Evolutionary conservation across 2,113 vertebrate species (phyloP), one percentile per base, ranked within the genome.

Genomic region (Apistogramma diplotaenia): DNA sequence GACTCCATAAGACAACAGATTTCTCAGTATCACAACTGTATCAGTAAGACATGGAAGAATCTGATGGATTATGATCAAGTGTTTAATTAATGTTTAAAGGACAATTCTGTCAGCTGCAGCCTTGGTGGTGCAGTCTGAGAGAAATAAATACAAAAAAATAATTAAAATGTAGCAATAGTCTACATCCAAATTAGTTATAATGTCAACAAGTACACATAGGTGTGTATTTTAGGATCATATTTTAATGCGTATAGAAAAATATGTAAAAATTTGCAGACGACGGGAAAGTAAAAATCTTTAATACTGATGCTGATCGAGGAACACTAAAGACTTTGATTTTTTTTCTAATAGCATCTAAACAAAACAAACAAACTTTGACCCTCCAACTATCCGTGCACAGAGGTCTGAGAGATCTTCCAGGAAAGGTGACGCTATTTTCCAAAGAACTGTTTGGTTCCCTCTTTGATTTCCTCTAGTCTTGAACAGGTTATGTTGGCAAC

Each of bases 261-360:
- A 25, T 31, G 29, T 31, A 0, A 1, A 0, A 0, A 43, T 40
- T 62, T 5, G 8, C 13, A 43, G 43, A 16, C 37, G 43, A 65
- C 21, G 25, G 15, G 13, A 21, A 0, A 18, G n/a, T 10, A 35
- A 43, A 65, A 37, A 35, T 35, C 6, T 35, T 35, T 35, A 8
- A 8, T 35, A 9, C 33, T 35, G 33, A n/a, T n/a, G n/a, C n/a
- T n/a, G n/a, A n/a, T n/a, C n/a, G n/a, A n/a, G n/a, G n/a, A n/a
- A n/a, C n/a, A n/a, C n/a, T n/a, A n/a, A n/a, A n/a, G n/a, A n/a
- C n/a, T n/a, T n/a, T n/a, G n/a, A n/a, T n/a, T n/a, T n/a, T n/a
- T n/a, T n/a, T n/a, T n/a, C n/a, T n/a, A n/a, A n/a, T n/a, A n/a
- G n/a, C n/a, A n/a, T n/a, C n/a, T n/a, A n/a, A n/a, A n/a, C n/a